Evolutionary conservation across 2,113 vertebrate genomes (phyloP).

Genomic region (Neofelis nebulosa): DNA sequence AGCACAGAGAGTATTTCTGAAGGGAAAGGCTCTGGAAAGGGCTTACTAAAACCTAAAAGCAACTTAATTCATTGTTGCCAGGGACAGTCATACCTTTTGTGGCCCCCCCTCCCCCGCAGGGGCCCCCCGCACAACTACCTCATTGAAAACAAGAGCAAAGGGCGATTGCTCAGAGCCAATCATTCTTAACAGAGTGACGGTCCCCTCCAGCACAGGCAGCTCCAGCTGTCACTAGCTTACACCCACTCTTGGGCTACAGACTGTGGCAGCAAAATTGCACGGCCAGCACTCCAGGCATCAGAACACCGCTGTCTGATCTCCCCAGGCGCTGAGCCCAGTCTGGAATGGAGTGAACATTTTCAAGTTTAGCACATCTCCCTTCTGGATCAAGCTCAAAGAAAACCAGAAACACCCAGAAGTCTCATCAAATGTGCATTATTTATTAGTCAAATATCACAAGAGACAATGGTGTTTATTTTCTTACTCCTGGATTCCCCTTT

Average conservation of each 20-base stretch:
- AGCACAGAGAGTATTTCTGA: not conserved
- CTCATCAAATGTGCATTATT: not conserved
- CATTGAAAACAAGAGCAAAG: not conserved
- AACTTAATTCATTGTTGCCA: not conserved
- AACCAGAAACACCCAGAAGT: not conserved
- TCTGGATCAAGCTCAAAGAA: conserved; percentile 13
- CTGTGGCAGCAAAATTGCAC: not conserved
- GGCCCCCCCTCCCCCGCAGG: not conserved
- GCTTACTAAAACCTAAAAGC: not conserved
- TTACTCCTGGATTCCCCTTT: not conserved
- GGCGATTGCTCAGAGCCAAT: not conserved
- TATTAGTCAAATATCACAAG: not conserved
- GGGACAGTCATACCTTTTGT: not conserved
- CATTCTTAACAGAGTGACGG: not conserved
- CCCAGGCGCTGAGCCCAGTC: not conserved
- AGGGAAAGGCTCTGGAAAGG: not conserved
- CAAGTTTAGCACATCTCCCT: not conserved
- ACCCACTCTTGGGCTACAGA: not conserved
- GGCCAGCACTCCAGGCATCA: not conserved
- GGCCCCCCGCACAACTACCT: not conserved
- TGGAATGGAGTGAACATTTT: not conserved
- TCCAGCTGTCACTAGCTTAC: not conserved
- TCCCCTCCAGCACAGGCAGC: not conserved
- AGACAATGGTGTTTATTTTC: not conserved
- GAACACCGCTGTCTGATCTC: not conserved